phyloP scores from a whole-genome alignment of 2,888 invertebrate species.

The Lampropteryx suffumata region DNA sequence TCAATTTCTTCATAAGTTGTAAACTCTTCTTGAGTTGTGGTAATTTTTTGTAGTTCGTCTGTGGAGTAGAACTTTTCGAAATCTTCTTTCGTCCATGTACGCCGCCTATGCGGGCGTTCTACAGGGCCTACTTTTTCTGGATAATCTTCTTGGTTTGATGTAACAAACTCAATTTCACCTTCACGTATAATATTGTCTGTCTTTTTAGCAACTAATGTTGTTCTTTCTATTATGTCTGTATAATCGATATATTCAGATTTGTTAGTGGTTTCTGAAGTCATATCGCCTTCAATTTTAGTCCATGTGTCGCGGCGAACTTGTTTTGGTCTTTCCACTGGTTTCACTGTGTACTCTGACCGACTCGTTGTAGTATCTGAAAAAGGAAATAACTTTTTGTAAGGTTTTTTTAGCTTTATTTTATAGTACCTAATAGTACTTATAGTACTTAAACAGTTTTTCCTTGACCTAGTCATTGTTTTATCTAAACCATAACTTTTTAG shows the following conservation, averaged over 20 bases:
- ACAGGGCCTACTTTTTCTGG: conserved; percentile 82
- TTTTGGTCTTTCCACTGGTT: conserved; percentile 84
- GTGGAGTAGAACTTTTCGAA: conserved; percentile 87
- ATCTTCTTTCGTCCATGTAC: conserved; percentile 89
- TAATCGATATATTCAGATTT: conserved; percentile 86
- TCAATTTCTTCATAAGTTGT: conserved; percentile 84
- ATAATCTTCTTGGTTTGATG: conserved; percentile 85
- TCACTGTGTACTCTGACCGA: conserved; percentile 87
- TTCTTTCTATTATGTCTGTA: conserved; percentile 81
- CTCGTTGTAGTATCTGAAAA: conserved; percentile 87
- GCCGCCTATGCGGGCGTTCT: conserved; percentile 83
- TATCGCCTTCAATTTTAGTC: conserved; percentile 90
- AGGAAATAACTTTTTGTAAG: conserved; percentile 8
- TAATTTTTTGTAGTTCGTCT: conserved; percentile 78
- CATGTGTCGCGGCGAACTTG: conserved; percentile 88
- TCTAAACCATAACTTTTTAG: too few relatives aligned
- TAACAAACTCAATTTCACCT: conserved; percentile 86
- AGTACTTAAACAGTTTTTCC: too few relatives aligned
- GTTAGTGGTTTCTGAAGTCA: conserved; percentile 86
- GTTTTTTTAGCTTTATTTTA: background rate
- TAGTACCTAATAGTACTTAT: too few relatives aligned
- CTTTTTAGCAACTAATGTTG: conserved; percentile 81
- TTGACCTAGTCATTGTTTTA: too few relatives aligned
- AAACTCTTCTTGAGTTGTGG: conserved; percentile 87
- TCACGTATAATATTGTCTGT: conserved; percentile 87